These are phyloP conservation scores for Eupristina koningsbergeri DNA, from an alignment of 1,140 invertebrate species.

Conservation along the genomic window DNA sequence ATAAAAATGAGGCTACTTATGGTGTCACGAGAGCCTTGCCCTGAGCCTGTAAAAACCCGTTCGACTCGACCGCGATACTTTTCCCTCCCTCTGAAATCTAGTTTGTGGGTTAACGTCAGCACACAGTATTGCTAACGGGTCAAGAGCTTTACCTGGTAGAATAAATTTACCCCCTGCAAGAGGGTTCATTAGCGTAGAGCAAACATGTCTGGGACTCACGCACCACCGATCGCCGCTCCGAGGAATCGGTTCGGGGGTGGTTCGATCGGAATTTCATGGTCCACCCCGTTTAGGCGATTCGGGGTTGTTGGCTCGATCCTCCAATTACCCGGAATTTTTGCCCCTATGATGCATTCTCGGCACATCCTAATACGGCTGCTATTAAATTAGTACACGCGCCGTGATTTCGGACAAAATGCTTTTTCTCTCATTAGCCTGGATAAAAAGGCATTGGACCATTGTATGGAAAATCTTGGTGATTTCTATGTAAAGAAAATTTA, in stretches of 20 bases:
- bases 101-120: background rate
- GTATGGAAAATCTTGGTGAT: background rate
- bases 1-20: background rate
- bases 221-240: background rate
- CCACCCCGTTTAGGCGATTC: background rate
- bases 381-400: background rate
- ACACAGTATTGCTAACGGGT: conserved; percentile 25
- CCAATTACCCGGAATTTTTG: conserved; percentile 1
- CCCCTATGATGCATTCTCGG: background rate
- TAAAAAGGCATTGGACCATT: background rate
- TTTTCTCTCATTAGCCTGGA: background rate
- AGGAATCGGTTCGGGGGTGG: background rate
- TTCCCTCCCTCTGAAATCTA: background rate
- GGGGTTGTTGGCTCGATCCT: background rate
- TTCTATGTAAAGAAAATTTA: background rate
- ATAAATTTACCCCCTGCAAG: conserved; percentile 14
- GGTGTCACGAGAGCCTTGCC: no score
- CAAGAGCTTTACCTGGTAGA: background rate
- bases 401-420: background rate
- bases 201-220: background rate
- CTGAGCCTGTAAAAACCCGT: background rate
- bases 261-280: conserved; percentile 7
- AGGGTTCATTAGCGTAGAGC: conserved; percentile 30
- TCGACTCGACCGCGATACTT: background rate
- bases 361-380: background rate